Base-by-base conservation (phyloP, 2,888 invertebrate species). In the Girardia tigrina region DNA sequence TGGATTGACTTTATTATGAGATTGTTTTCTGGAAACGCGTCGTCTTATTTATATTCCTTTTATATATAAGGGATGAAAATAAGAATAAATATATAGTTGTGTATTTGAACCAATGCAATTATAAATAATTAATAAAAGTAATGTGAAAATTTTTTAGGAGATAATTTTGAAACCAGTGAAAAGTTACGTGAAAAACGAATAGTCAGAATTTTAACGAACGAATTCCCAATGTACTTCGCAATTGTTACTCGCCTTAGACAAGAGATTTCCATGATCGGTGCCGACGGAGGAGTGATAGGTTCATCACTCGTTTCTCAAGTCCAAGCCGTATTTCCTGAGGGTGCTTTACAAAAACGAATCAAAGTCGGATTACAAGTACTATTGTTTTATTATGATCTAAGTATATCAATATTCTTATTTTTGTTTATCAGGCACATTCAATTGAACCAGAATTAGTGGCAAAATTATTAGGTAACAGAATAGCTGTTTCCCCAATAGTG, bases 181-280 rank as follows among this genome's bases (percentile, higher is more conserved):
- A 93, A 93, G 79, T 87, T 91, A 77, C 89, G 90, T 80, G 90
- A 90, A n/a, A 90, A 89, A 81, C 88, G 98, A 76, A 91, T 95
- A 79, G 95, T 94, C 0, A 88, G 97, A 79, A 95, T 99, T 83
- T 88, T 98, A 76, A 98, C 98, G 0, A 92, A 92, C 79, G 97
- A 98, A 85, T 97, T 99, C 85, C 98, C 98, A 12, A 94, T 95
- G 85, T 99, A 98, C 86, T 97, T 98, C 84, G 97, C 98, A n/a
- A 91, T 98, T 71, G 94, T 97, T 75, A 94, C 95, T 0, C 90
- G 97, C 76, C 90, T 98, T 78, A 89, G 94, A 56, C 97, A 98
- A 85, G 98, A 99, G 85, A 94, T 94, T 36, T 94, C 95, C 83
- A 92, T 92, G 74, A 95, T 99, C 81, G 98, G 98, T 73, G 94